Evolutionary conservation across 2,888 invertebrate genomes (phyloP), one percentile per base, ranked within the genome.

Genomic region (Drosophila affinis): DNA sequence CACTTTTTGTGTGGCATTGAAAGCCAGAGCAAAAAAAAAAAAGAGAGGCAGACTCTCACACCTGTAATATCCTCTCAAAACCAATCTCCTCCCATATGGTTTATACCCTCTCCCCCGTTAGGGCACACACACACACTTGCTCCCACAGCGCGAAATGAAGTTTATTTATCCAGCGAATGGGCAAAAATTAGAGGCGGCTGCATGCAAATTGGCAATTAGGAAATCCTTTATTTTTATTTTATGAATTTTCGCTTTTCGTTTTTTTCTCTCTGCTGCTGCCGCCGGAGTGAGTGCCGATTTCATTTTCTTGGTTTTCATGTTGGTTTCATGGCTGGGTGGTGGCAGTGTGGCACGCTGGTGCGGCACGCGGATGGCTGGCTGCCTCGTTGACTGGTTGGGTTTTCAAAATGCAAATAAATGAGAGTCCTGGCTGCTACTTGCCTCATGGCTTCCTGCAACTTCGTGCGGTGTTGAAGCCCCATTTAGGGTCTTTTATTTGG

Each of bases 191-290:
- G 83, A 77, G 68, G 75, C 72, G 75, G 69, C 83, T 87, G 84
- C 88, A 88, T 89, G 89, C 85, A 88, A 88, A 88, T 88, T 88
- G 88, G 77, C 87, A 88, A 89, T 88, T 88, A 89, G 84, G 78
- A 85, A 78, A 83, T 81, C 75, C 75, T 75, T 76, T 77, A 85
- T 81, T 76, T 75, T 76, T 77, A 85, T 81, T 76, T 86, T 79
- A 75, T 72, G 78, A 81, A 76, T 76, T 21, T 21, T 21, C 21
- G 21, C 21, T 21, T 3, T 21, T 21, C 21, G 21, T 3, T 21
- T 21, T 72, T 67, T 78, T 71, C 67, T n/a, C n/a, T n/a, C n/a
- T n/a, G n/a, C n/a, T 64, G 18, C 18, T 18, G 18, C 63, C 52
- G 62, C 39, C 39, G 39, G 14, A 39, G 39, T 14, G 55, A 69